Evolutionary conservation across 2,113 vertebrate genomes (phyloP).

Genomic region (Chaetops frenatus): DNA sequence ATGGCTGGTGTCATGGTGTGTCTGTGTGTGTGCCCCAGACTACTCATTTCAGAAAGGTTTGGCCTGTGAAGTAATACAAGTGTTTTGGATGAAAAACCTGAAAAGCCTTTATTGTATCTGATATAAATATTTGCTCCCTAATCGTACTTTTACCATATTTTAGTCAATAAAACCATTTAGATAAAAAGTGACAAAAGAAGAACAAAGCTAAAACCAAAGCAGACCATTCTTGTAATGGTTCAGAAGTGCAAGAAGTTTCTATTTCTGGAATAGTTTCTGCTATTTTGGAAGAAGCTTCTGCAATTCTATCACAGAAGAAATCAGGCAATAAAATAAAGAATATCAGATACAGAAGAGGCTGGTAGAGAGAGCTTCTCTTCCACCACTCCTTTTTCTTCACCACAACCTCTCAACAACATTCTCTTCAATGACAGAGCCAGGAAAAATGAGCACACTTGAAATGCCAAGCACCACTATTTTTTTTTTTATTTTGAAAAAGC

Average conservation of each 20-base stretch:
- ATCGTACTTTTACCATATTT: not conserved
- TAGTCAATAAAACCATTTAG: not conserved
- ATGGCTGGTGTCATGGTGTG: not conserved
- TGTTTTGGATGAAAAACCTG: not conserved
- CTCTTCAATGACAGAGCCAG: slow-evolving; percentile 36
- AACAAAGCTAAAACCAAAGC: not conserved
- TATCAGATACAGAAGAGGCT: not conserved
- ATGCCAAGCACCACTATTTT: slow-evolving; percentile 25
- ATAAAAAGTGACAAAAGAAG: not conserved
- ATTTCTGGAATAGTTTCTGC: not conserved
- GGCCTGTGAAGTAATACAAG: not conserved
- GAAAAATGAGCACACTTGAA: slow-evolving; percentile 60
- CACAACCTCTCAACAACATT: not conserved
- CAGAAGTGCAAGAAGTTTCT: not conserved
- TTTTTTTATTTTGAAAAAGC: slow-evolving; percentile 45
- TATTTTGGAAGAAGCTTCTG: not conserved
- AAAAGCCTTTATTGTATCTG: not conserved
- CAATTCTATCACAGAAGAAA: not conserved
- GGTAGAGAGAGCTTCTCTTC: not conserved
- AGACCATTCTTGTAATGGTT: not conserved
- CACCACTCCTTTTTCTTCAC: not conserved
- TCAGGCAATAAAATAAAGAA: not conserved
- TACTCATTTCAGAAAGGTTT: not conserved
- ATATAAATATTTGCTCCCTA: not conserved
- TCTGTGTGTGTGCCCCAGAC: not conserved